Percentiles rank a stretch among this genome's conserved stretches.
Evolutionary conservation across 2,113 vertebrate species (phyloP).

Genomic region (Hemicordylus capensis): DNA sequence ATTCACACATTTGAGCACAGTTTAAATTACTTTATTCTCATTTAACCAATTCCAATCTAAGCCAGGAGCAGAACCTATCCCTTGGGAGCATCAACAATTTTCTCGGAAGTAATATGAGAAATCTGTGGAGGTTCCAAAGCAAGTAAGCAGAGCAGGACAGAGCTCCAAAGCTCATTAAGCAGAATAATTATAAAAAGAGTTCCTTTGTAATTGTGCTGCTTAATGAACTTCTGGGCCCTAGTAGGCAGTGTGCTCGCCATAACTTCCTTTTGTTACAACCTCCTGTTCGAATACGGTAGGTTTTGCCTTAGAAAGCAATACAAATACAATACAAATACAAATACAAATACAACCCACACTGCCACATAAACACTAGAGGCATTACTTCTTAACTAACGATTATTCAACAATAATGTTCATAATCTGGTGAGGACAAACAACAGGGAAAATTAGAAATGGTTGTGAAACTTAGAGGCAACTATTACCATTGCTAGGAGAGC

Average conservation of each 20-base stretch:
- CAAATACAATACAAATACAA: no score
- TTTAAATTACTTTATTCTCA: no score
- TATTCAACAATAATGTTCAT: constrained; percentile 28
- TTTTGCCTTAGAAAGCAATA: neutral
- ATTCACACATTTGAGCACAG: no score
- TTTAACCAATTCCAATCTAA: no score
- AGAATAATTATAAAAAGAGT: neutral
- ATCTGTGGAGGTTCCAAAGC: constrained; percentile 2
- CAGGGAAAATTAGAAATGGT: constrained; percentile 15
- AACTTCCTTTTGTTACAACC: neutral
- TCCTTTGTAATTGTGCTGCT: neutral
- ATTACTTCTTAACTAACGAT: constrained; percentile 13
- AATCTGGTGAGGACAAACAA: constrained; percentile 1
- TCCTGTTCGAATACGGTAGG: neutral
- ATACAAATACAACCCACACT: no score
- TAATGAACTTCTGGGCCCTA: no score
- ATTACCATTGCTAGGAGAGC: constrained; percentile 7
- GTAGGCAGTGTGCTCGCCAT: no score
- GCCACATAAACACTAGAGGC: constrained; percentile 1
- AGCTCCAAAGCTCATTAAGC: neutral
- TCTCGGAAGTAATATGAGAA: constrained; percentile 9
- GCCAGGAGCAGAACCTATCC: no score
- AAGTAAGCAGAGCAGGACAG: neutral
- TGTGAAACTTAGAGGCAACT: constrained; percentile 16
- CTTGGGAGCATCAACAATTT: no score